Conservation (phyloP, 2,888 invertebrate genomes). For the Protodeltote pygarga region DNA sequence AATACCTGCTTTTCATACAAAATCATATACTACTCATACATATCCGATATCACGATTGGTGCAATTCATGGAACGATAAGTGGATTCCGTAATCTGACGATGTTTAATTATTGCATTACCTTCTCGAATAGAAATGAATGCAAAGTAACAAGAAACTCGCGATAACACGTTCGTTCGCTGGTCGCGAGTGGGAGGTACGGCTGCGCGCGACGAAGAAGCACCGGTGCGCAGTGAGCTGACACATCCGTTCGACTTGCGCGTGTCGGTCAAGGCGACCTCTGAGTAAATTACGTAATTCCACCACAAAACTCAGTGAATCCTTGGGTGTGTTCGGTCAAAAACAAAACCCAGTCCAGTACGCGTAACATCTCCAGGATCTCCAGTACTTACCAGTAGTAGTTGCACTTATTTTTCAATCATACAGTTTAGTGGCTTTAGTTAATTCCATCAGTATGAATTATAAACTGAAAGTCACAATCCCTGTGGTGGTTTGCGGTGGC, state of each 20-base stretch:
- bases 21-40: slow-evolving; percentile 38
- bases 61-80: slow-evolving; percentile 69
- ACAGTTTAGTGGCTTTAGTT: slow-evolving; percentile 52
- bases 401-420: slow-evolving; percentile 49
- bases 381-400: slow-evolving; percentile 61
- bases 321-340: slow-evolving; percentile 81
- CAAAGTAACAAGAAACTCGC: slow-evolving; percentile 83
- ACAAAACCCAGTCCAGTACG: slow-evolving; percentile 68
- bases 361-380: slow-evolving; percentile 63
- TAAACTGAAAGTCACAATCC: slow-evolving; percentile 83
- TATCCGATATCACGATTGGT: slow-evolving; percentile 59
- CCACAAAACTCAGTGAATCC: slow-evolving; percentile 72
- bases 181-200: slow-evolving; percentile 79
- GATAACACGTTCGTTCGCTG: slow-evolving; percentile 75
- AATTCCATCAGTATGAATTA: slow-evolving; percentile 76
- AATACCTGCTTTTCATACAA: slow-evolving; percentile 9
- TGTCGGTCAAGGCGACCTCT: slow-evolving; percentile 84
- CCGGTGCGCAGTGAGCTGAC: slow-evolving; percentile 84
- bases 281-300: slow-evolving; percentile 84
- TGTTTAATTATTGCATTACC: slow-evolving; percentile 68
- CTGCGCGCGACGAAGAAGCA: slow-evolving; percentile 75
- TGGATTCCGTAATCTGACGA: slow-evolving; percentile 76
- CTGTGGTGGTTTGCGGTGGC: slow-evolving; percentile 84
- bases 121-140: slow-evolving; percentile 74
- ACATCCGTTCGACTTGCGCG: slow-evolving; percentile 85